Evolutionary conservation across 2,797 vertebrate species (phyloP).

Genomic region (Sarcoramphus papa): DNA sequence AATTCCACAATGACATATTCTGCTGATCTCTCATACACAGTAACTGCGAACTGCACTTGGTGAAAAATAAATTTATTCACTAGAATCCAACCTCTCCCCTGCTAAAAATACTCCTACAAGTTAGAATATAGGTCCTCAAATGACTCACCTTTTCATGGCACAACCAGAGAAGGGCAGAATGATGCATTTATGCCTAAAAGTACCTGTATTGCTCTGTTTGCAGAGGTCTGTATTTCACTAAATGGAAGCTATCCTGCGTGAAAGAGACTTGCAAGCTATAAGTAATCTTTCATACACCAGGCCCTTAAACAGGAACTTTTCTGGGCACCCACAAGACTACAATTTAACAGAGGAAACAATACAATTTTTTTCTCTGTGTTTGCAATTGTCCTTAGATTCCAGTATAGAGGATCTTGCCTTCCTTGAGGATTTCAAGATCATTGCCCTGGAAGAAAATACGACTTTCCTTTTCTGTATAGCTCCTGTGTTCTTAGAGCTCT

Average conservation of each 20-base stretch:
- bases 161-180: neutral
- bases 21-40: neutral
- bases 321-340: neutral
- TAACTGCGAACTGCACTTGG: neutral
- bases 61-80: neutral
- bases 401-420: neutral
- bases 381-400: neutral
- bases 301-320: neutral
- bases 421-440: neutral
- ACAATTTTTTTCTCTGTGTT: neutral
- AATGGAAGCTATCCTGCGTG: neutral
- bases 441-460: neutral
- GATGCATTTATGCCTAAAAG: neutral
- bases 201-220: neutral
- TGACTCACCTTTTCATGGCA: neutral
- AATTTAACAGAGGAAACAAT: neutral
- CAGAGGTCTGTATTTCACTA: neutral
- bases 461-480: neutral
- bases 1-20: neutral
- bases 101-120: neutral
- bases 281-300: neutral
- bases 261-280: neutral
- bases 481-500: neutral
- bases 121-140: neutral
- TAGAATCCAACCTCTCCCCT: neutral